Evolutionary conservation across 2,888 invertebrate genomes (phyloP), one percentile per base, ranked within the genome.

Genomic region (Willowsia nigromaculata): DNA sequence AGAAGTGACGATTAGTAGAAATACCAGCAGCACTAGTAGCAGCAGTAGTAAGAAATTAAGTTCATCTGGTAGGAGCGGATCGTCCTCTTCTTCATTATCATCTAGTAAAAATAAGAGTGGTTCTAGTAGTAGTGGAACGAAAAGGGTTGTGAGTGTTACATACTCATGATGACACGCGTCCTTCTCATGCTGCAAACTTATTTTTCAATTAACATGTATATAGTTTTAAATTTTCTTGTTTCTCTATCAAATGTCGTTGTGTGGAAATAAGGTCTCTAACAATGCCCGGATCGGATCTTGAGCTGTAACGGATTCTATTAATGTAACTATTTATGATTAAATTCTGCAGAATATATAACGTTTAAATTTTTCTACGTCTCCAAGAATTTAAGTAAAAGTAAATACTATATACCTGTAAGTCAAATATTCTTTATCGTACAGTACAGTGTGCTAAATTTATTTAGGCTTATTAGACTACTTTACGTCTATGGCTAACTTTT

Each of bases 71-170:
- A 22, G 53, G 4, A 59, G 76, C 2, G 53, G 53, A 71, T 18
- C 50, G 4, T 27, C 62, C 7, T 18, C 50, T 1, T 27, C 62
- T 3, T 76, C 85, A 11, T 76, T 62, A 30, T 59, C 85, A 30
- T 59, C 85, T 6, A 85, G 30, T 47, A 86, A 85, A 76, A 76
- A 76, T 40, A 85, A 78, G 53, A 68, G 78, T 78, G 43, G 78
- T 27, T 40, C 50, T 30, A 62, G 81, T 33, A 80, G 65, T 30
- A 82, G 82, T 37, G 56, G 84, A 43, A 53, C 87, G 25, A 87
- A 87, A 81, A 43, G 87, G 30, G 81, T 87, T 18, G 87, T 87
- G 40, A 87, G 87, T 56, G 87, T 87, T 33, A 87, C 87, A 1
- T 87, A 87, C 33, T 87, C 87, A 80, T 87, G 85, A 85, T 87